Percentiles rank a stretch among this genome's conserved stretches.
Evolutionary conservation across 2,797 vertebrate species (phyloP).

Genomic region (Linurgus olivaceus): DNA sequence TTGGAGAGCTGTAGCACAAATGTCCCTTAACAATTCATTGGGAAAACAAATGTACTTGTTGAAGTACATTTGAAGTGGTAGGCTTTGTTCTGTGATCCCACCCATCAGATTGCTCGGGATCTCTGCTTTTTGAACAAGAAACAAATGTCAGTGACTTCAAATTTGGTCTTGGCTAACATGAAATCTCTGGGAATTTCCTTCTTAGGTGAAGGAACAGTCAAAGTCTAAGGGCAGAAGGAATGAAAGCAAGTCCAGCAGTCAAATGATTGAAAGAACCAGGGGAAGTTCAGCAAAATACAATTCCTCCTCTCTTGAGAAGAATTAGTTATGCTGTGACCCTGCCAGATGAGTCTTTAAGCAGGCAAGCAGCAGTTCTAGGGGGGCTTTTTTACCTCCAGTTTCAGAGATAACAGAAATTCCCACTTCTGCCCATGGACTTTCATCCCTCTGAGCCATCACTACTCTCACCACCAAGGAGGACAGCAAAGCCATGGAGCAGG

Average conservation of each 20-base stretch:
- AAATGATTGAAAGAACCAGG: neutral
- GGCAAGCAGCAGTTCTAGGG: neutral
- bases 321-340: neutral
- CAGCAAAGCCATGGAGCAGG: neutral
- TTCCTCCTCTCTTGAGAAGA: neutral
- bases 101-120: neutral
- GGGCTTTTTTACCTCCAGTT: neutral
- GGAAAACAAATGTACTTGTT: neutral
- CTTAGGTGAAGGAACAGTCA: neutral
- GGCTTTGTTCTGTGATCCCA: neutral
- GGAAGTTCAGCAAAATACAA: neutral
- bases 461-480: fast-evolving
- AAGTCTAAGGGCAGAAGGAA: neutral
- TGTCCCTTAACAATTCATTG: neutral
- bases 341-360: neutral
- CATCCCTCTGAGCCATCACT: neutral
- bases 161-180: neutral
- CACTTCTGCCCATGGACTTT: neutral
- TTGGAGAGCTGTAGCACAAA: neutral
- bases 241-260: fast-evolving
- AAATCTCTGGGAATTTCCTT: neutral
- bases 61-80: no score
- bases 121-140: neutral
- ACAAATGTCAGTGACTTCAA: neutral
- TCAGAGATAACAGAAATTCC: neutral